Evolutionary conservation across 2,113 vertebrate species (phyloP).

Genomic region (Seriola quinqueradiata): DNA sequence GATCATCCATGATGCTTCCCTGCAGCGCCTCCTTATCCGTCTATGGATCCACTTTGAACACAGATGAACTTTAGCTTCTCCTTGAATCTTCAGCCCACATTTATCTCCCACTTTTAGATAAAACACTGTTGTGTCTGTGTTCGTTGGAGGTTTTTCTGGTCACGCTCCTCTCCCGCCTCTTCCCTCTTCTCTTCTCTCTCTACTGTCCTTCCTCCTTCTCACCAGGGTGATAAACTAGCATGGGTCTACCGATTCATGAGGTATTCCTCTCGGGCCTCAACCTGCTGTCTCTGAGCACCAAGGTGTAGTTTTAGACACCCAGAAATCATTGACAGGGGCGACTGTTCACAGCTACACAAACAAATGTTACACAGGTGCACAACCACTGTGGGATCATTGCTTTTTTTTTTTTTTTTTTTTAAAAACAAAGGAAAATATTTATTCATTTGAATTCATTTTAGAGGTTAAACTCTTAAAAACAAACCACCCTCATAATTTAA

Average conservation of each 20-base stretch:
- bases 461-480: neutral
- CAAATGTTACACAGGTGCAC: neutral
- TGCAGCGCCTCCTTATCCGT: neutral
- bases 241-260: constrained; percentile 70
- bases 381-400: neutral
- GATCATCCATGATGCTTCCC: neutral
- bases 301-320: constrained; percentile 71
- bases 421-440: neutral
- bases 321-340: constrained; percentile 21
- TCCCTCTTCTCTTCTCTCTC: neutral
- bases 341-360: neutral
- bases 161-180: neutral
- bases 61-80: constrained; percentile 17
- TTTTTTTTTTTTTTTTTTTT: too few relatives aligned
- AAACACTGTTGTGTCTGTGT: constrained; percentile 10
- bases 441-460: neutral
- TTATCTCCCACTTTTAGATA: constrained; percentile 1
- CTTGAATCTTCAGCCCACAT: neutral
- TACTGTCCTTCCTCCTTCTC: constrained; percentile 65
- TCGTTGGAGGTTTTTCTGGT: constrained; percentile 31
- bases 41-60: neutral
- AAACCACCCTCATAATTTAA: neutral
- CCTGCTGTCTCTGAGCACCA: constrained; percentile 53
- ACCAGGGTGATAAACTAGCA: constrained; percentile 74
- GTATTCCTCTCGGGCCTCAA: constrained; percentile 45